Evolutionary conservation across 2,888 invertebrate genomes (phyloP).

Genomic region (Drosophila prolongata): DNA sequence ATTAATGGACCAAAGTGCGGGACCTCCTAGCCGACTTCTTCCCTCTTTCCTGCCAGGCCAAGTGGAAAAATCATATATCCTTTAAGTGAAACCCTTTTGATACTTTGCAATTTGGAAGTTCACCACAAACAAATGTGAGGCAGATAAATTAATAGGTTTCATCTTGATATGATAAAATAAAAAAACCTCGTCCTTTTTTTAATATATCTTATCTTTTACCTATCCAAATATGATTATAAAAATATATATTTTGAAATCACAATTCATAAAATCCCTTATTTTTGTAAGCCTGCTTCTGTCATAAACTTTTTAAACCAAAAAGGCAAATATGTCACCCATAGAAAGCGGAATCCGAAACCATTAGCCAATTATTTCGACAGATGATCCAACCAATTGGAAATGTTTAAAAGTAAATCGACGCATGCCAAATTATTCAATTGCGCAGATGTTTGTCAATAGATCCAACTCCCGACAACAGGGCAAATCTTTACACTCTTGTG

Average conservation of each 20-base stretch:
- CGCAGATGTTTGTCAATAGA: constrained; percentile 64
- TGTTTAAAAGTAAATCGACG: constrained; percentile 35
- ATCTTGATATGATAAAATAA: too few relatives aligned
- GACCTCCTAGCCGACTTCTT: constrained; percentile 14
- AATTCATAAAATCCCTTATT: too few relatives aligned
- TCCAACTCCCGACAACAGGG: constrained; percentile 51
- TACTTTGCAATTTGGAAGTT: not conserved
- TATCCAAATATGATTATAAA: too few relatives aligned
- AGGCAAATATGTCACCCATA: not conserved
- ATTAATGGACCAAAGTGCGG: constrained; percentile 65
- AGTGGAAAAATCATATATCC: not conserved
- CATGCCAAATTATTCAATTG: constrained; percentile 67
- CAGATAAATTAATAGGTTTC: too few relatives aligned
- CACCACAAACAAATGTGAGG: not conserved
- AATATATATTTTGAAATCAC: too few relatives aligned
- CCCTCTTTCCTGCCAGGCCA: not conserved
- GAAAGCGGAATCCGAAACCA: not conserved
- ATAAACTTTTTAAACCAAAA: too few relatives aligned
- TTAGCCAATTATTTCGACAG: constrained; percentile 21
- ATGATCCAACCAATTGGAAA: constrained; percentile 18
- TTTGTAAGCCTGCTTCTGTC: too few relatives aligned
- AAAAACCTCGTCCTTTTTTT: too few relatives aligned
- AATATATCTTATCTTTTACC: too few relatives aligned
- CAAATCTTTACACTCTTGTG: constrained; percentile 50
- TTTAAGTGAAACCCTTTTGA: not conserved